phyloP scores from a whole-genome alignment of 2,888 invertebrate genomes.

The Syritta pipiens region DNA sequence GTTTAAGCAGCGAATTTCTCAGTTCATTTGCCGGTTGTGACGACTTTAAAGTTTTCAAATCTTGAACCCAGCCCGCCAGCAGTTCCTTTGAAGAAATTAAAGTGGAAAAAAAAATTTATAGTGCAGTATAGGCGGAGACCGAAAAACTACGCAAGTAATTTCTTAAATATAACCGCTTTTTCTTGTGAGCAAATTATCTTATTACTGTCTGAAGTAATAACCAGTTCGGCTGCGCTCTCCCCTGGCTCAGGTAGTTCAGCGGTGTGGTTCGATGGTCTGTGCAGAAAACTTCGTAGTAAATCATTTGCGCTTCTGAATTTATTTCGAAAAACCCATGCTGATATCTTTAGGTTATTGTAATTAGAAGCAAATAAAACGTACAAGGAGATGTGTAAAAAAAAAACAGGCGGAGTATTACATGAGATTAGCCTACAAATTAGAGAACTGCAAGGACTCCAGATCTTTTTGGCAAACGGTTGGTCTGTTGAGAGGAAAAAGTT shows the following conservation, averaged over 20 bases:
- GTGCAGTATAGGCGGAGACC: neutral
- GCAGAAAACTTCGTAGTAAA: no score
- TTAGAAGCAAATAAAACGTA: neutral
- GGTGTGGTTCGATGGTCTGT: no score
- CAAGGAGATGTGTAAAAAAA: neutral
- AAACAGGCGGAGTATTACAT: neutral
- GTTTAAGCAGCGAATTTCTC: neutral
- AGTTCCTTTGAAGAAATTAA: neutral
- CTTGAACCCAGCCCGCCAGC: slow-evolving; percentile 4
- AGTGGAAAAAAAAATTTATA: neutral
- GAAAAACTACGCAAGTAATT: neutral
- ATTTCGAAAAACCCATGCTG: no score
- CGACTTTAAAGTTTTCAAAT: neutral
- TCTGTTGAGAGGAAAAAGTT: neutral
- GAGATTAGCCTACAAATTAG: neutral
- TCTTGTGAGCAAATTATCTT: no score
- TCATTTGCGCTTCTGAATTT: neutral
- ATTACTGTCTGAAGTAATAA: no score
- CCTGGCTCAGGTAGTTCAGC: no score
- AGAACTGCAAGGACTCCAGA: neutral
- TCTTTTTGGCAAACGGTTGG: neutral
- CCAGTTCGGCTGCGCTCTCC: no score
- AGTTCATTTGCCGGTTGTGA: neutral
- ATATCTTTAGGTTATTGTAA: neutral
- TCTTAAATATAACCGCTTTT: neutral